A percentile compares a stretch with the other conserved stretches of the same genome.
Evolutionary conservation across 2,888 invertebrate genomes (phyloP).

Genomic region (Leptodirus hochenwartii): DNA sequence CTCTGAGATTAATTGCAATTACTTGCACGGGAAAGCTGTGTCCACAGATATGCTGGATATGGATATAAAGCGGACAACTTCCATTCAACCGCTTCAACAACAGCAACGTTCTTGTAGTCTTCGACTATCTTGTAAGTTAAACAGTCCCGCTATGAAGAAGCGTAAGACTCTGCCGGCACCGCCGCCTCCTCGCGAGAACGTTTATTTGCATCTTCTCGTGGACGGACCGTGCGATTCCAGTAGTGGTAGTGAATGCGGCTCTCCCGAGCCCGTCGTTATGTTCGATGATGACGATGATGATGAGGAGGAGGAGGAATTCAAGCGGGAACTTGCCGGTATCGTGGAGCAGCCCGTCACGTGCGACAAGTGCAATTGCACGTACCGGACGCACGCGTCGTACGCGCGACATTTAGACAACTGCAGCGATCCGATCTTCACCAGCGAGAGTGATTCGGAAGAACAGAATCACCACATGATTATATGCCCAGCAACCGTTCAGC

Average conservation of each 20-base stretch:
- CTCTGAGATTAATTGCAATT: slow-evolving; percentile 17
- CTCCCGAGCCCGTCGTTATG: slow-evolving; percentile 18
- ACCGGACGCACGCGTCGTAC: slow-evolving; percentile 64
- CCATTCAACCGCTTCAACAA: too few species aligned
- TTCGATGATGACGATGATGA: slow-evolving; percentile 21
- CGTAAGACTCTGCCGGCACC: slow-evolving; percentile 36
- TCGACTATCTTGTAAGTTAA: slow-evolving; percentile 51
- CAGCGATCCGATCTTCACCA: slow-evolving; percentile 63
- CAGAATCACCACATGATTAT: slow-evolving; percentile 5
- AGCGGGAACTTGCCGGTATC: too few species aligned
- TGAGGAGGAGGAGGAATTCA: too few species aligned
- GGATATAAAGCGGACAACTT: not conserved
- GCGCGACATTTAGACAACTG: slow-evolving; percentile 61
- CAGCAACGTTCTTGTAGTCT: slow-evolving; percentile 45
- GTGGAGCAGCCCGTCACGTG: slow-evolving; percentile 67
- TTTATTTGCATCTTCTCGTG: slow-evolving; percentile 31
- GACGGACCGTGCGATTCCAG: slow-evolving; percentile 35
- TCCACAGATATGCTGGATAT: slow-evolving; percentile 5
- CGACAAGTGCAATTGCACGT: slow-evolving; percentile 72
- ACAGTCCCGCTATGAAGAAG: slow-evolving; percentile 44
- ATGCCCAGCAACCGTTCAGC: slow-evolving; percentile 3
- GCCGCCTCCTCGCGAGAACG: slow-evolving; percentile 19
- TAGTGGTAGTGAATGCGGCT: slow-evolving; percentile 32
- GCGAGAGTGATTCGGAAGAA: slow-evolving; percentile 62
- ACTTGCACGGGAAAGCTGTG: too few species aligned